phyloP scores from a whole-genome alignment of 2,888 invertebrate species.

The Lumbricus terrestris region DNA sequence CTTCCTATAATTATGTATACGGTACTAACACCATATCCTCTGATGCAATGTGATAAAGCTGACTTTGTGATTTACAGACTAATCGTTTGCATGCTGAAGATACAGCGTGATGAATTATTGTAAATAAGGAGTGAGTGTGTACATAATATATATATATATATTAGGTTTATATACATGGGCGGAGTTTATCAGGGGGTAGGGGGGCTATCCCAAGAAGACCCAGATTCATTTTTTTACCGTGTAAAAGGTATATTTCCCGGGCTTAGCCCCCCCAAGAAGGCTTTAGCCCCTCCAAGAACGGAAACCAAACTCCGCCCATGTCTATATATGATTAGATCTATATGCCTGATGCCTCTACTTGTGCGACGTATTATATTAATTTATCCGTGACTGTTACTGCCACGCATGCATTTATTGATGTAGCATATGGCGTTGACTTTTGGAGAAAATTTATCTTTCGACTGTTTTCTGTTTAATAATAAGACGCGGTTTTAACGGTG shows the following conservation, averaged over 20 bases:
- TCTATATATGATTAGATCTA: no score
- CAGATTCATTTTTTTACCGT: no score
- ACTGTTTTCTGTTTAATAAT: not conserved
- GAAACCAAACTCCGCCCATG: no score
- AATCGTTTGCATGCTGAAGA: not conserved
- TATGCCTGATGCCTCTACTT: no score
- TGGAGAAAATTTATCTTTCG: not conserved
- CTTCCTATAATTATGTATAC: not conserved
- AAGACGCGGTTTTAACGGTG: no score
- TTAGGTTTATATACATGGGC: not conserved
- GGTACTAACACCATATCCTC: not conserved
- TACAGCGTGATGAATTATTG: not conserved
- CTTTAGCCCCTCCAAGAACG: no score
- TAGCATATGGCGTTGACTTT: not conserved
- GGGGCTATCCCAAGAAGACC: no score
- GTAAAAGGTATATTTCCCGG: no score
- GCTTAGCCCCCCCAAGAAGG: no score
- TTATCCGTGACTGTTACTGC: not conserved
- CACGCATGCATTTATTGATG: not conserved
- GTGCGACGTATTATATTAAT: not conserved
- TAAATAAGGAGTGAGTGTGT: not conserved
- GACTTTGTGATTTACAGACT: not conserved
- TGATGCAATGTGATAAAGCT: not conserved
- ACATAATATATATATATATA: no score
- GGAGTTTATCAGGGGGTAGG: no score